Evolutionary conservation across 2,888 invertebrate genomes (phyloP).

Genomic region (Tipula helvola): DNA sequence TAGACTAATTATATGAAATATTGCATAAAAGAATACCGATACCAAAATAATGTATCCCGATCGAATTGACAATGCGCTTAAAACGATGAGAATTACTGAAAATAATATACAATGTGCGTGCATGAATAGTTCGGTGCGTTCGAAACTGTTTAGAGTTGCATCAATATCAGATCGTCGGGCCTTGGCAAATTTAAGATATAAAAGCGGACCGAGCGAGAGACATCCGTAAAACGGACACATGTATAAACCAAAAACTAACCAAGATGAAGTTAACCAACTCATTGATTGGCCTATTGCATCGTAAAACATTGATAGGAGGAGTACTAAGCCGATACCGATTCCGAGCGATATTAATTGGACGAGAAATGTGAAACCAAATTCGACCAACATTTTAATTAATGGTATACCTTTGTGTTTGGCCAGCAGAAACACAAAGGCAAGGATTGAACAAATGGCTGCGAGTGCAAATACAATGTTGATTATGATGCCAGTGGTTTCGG

Average conservation of each 20-base stretch:
- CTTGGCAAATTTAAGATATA: constrained; percentile 21
- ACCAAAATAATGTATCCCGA: constrained; percentile 32
- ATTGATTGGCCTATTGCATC: constrained; percentile 37
- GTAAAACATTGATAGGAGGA: constrained; percentile 30
- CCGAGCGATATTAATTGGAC: constrained; percentile 25
- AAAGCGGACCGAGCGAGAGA: constrained; percentile 28
- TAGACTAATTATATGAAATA: constrained; percentile 23
- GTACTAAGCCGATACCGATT: constrained; percentile 23
- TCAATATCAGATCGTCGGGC: not conserved
- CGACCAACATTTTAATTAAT: constrained; percentile 21
- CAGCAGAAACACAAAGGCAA: constrained; percentile 26
- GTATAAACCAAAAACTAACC: constrained; percentile 39
- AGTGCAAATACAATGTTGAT: constrained; percentile 32
- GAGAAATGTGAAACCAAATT: constrained; percentile 23
- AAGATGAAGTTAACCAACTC: constrained; percentile 46
- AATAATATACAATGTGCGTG: constrained; percentile 31
- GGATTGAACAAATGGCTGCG: constrained; percentile 29
- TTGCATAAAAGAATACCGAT: constrained; percentile 28
- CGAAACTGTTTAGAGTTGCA: constrained; percentile 25
- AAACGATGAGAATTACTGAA: constrained; percentile 24
- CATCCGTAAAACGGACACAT: constrained; percentile 32
- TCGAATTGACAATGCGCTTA: constrained; percentile 28
- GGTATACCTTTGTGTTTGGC: constrained; percentile 18
- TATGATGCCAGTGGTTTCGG: constrained; percentile 37
- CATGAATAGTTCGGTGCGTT: constrained; percentile 26